Conservation (phyloP, 2,888 invertebrate species). For the Thereva nobilitata region DNA sequence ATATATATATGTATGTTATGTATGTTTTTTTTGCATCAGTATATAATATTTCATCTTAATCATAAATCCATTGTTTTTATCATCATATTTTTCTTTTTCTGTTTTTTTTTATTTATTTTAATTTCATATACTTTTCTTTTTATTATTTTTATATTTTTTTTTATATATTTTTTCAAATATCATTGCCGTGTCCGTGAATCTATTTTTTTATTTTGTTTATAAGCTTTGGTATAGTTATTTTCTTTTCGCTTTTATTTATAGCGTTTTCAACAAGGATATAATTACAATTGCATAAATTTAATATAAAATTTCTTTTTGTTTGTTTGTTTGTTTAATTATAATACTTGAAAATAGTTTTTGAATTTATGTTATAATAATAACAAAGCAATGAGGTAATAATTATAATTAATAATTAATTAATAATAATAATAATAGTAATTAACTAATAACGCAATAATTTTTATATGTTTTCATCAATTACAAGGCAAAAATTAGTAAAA, state of each 20-base stretch:
- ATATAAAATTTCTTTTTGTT: conserved; percentile 6
- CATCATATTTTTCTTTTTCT: conserved; percentile 8
- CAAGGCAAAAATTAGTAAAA: conserved; percentile 11
- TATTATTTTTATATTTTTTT: conserved; percentile 3
- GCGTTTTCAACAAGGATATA: conserved; percentile 43
- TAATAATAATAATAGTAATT: conserved; percentile 12
- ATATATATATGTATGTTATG: too few species aligned
- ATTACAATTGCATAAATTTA: conserved; percentile 32
- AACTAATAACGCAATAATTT: conserved; percentile 19
- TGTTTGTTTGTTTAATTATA: background rate
- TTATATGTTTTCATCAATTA: background rate
- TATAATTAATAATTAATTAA: background rate
- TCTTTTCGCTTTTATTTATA: conserved; percentile 24
- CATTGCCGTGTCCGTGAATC: background rate
- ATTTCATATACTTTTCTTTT: background rate
- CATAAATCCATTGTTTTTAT: conserved; percentile 1
- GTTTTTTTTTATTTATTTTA: background rate
- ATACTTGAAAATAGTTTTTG: background rate
- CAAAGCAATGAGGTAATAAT: too few species aligned
- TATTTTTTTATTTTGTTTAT: conserved; percentile 20
- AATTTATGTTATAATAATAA: background rate
- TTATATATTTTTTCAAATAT: conserved; percentile 5
- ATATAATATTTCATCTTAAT: too few species aligned
- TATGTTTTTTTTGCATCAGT: too few species aligned
- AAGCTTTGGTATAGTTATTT: background rate